phyloP scores from a whole-genome alignment of 2,113 vertebrate genomes.

The Archilochus colubris region DNA sequence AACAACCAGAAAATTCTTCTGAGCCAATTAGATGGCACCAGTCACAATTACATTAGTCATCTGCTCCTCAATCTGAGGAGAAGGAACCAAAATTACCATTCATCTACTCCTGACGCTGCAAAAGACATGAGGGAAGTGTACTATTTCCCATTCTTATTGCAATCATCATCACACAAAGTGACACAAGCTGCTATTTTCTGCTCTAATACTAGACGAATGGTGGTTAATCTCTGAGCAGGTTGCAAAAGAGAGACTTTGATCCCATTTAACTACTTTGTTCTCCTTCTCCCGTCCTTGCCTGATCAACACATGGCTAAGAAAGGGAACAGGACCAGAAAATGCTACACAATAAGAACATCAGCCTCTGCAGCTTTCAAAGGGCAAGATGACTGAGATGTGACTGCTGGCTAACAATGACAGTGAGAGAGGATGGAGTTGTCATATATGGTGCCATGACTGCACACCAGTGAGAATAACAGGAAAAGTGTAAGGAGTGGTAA shows the following conservation, averaged over 20 bases:
- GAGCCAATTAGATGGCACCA: conserved; percentile 35
- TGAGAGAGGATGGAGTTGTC: neutral
- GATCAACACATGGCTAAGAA: neutral
- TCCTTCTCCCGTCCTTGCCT: neutral
- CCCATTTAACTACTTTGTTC: neutral
- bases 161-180: conserved; percentile 1
- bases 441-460: neutral
- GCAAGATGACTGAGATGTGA: neutral
- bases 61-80: neutral
- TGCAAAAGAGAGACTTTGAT: neutral
- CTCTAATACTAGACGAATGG: neutral
- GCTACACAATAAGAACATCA: neutral
- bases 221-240: neutral
- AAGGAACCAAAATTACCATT: conserved; percentile 55
- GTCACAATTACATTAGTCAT: conserved; percentile 72
- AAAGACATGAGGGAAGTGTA: conserved; percentile 11
- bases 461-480: neutral
- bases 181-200: conserved; percentile 31
- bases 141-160: conserved; percentile 27
- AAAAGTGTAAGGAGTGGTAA: neutral
- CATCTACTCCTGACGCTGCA: conserved; percentile 25
- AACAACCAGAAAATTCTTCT: conserved; percentile 22
- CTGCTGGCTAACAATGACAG: neutral
- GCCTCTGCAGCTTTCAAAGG: neutral
- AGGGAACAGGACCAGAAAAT: neutral